Base-by-base conservation (phyloP, 2,113 vertebrate genomes). In the Perca flavescens region DNA sequence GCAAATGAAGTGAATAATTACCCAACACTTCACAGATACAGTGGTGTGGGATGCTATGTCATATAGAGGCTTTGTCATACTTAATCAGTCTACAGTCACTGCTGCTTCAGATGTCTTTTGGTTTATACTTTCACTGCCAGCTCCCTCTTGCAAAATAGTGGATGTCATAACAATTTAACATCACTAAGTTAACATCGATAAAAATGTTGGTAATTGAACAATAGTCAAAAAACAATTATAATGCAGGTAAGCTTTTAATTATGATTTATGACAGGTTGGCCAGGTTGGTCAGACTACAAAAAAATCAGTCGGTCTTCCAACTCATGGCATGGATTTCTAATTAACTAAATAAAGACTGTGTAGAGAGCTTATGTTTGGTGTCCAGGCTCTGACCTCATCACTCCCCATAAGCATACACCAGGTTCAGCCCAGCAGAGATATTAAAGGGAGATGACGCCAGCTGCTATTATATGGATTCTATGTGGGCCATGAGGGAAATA, bases 1-100 rank as follows among this genome's bases (percentile, higher is more conserved):
- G 63, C 76, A 86, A 87, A 87, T 74, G 47, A 79, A 86, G 73
- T 25, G 12, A 84, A 89, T 86, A 77, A 91, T 88, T 75, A 83
- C 67, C 54, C 65, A 77, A 47, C 72, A 79, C 68, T 79, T 88
- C 53, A 87, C 64, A 80, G 71, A 80, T 47, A 68, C 47, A 58
- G 1, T 66, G 61, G 58, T 63, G 69, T 56, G 53, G 52, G 49
- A 75, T 61, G 79, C 53, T 19, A 66, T 67, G 66, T 74, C 43
- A 19, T 71, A 40, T 66, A 22, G 40, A 77, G 43, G 63, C 58
- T 77, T 80, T 80, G 62, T 78, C 74, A 46, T 34, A 46, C 19
- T 56, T 46, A 71, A 63, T 63, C 58, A 61, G 22, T 69, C 74
- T 28, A 43, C 52, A 68, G 40, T 63, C 28, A 78, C 65, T 64